Evolutionary conservation across 2,113 vertebrate species (phyloP), one percentile per base, ranked within the genome.

Genomic region (Lanius ludovicianus): DNA sequence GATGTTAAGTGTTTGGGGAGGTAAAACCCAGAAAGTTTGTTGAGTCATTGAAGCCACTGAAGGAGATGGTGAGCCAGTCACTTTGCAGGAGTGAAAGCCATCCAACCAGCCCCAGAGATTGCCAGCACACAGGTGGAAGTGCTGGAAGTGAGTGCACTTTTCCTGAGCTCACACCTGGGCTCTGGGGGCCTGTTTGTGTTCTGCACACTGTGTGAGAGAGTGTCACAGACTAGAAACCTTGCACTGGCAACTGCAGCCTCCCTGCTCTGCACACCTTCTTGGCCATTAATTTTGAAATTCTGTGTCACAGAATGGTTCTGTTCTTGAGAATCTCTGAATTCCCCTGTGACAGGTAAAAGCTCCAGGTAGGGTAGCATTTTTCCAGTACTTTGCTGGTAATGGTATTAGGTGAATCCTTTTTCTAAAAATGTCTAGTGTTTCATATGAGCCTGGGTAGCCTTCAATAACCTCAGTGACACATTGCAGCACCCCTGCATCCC

Each of bases 201-300:
- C 31, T 82, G 64, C 23, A 35, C 1, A 2, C 3, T 0, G 0
- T n/a, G 42, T n/a, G 42, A 28, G 27, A 78, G 2, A 33, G 30
- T 56, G 16, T 8, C 39, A n/a, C 3, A 27, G 60, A 37, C 23
- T 7, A 15, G n/a, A 63, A 76, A 50, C 22, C 21, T 17, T 67
- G 23, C 46, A n/a, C 5, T 1, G 35, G 17, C n/a, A 86, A 27
- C 35, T 42, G 7, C 27, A 64, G 15, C 7, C 15, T 91, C 35
- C 5, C 23, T 63, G 31, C 31, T 86, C 28, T 77, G 15, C 49
- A 21, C 30, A n/a, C 16, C 10, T 56, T 50, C 35, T 69, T 46
- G 76, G 55, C 20, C 52, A 42, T 24, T 37, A 23, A 21, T 33
- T 80, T 75, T 42, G 13, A 42, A 52, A 35, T 68, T 53, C 47